Conservation (phyloP, 2,797 vertebrate species). For the Avahi laniger region DNA sequence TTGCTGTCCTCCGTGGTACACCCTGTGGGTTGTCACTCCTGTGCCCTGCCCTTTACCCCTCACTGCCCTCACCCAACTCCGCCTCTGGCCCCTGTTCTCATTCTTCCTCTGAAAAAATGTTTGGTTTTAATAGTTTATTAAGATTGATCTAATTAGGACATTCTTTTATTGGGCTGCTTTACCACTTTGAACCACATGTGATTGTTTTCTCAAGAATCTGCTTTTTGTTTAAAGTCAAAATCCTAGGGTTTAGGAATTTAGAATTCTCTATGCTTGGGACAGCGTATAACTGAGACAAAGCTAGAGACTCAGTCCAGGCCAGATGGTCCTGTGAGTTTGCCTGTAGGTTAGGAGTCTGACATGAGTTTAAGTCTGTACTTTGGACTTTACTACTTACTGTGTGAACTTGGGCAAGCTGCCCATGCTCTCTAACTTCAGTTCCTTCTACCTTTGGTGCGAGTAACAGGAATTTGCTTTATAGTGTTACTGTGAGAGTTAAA, state of each 20-base stretch:
- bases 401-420: neutral
- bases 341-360: neutral
- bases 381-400: neutral
- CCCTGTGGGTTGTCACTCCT: neutral
- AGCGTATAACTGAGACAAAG: neutral
- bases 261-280: neutral
- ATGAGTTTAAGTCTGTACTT: neutral
- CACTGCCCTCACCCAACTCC: neutral
- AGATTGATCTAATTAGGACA: neutral
- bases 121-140: constrained; percentile 34
- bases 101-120: neutral
- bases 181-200: neutral
- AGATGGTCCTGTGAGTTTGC: neutral
- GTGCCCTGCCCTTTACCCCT: neutral
- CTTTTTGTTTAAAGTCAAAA: neutral
- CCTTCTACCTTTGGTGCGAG: neutral
- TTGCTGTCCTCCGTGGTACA: neutral
- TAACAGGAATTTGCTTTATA: neutral
- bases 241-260: neutral
- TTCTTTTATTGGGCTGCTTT: neutral
- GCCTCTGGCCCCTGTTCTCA: neutral
- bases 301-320: neutral
- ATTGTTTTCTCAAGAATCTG: neutral
- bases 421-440: neutral
- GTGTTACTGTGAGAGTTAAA: neutral